These are phyloP conservation scores for Rhinoptilus africanus DNA, from an alignment of 2,113 vertebrate species.

Conservation along the genomic window DNA sequence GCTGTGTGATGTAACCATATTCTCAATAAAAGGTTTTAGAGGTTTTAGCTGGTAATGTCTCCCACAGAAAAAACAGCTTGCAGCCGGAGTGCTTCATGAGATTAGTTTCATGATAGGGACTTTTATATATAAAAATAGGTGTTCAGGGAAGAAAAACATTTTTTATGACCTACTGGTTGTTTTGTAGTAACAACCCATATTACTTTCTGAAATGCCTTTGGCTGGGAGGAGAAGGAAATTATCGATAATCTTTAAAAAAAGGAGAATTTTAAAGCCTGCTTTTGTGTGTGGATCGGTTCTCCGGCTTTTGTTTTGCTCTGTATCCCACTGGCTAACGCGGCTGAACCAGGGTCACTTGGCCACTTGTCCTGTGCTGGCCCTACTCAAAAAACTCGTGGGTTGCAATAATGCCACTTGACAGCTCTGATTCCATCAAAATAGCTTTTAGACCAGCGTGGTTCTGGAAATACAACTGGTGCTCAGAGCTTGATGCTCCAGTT, in stretches of 20 bases:
- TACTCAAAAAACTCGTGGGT: neutral
- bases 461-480: neutral
- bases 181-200: neutral
- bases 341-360: neutral
- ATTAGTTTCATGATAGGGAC: neutral
- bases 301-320: neutral
- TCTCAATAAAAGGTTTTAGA: conserved; percentile 52
- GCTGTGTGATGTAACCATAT: conserved; percentile 40
- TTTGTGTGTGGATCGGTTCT: neutral
- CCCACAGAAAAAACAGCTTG: conserved; percentile 8
- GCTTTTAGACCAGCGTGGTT: fast-evolving
- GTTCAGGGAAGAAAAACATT: neutral
- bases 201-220: neutral
- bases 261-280: neutral
- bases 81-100: neutral
- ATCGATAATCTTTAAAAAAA: neutral
- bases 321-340: fast-evolving
- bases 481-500: neutral
- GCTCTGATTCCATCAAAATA: neutral
- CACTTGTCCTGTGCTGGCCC: neutral
- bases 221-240: neutral
- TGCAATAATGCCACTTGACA: neutral
- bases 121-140: neutral
- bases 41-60: conserved; percentile 46
- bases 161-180: neutral